Evolutionary conservation across 2,888 invertebrate species (phyloP).

Genomic region (Rotaria magnacalcarata): DNA sequence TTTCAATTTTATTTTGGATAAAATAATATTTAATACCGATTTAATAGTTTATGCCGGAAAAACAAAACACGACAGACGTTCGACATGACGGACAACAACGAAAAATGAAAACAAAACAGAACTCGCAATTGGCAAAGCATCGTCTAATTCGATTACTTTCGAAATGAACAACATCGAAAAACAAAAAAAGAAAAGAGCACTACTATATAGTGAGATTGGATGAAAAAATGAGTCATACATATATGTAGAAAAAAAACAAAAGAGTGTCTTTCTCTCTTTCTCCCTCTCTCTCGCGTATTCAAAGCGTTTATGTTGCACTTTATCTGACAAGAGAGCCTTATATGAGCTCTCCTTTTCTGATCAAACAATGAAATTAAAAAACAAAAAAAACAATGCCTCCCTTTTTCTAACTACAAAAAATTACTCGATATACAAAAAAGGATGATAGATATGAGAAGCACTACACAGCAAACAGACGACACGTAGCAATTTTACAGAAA

Average conservation of each 20-base stretch:
- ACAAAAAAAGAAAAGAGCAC: not conserved
- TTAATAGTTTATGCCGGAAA: constrained; percentile 21
- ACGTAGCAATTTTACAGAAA: not conserved
- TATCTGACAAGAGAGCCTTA: constrained; percentile 11
- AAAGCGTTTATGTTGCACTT: constrained; percentile 20
- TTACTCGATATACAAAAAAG: constrained; percentile 16
- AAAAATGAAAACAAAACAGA: not conserved
- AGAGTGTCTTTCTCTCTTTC: not conserved
- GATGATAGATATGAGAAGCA: constrained; percentile 10
- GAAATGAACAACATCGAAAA: constrained; percentile 21
- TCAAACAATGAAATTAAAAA: constrained; percentile 4
- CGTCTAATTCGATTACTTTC: not conserved
- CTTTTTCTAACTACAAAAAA: constrained; percentile 5
- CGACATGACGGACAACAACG: not conserved
- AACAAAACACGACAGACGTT: not conserved
- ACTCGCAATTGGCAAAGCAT: not conserved
- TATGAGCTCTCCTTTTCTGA: constrained; percentile 1
- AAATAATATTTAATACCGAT: constrained; percentile 31
- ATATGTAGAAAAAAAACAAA: not conserved
- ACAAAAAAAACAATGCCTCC: not conserved
- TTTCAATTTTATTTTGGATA: constrained; percentile 2
- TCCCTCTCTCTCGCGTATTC: not conserved
- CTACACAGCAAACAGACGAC: constrained; percentile 20
- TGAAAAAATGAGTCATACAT: constrained; percentile 16
- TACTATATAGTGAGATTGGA: constrained; percentile 24